Base-by-base conservation (phyloP, 1,140 invertebrate species). In the Mesaphorura yosii region DNA sequence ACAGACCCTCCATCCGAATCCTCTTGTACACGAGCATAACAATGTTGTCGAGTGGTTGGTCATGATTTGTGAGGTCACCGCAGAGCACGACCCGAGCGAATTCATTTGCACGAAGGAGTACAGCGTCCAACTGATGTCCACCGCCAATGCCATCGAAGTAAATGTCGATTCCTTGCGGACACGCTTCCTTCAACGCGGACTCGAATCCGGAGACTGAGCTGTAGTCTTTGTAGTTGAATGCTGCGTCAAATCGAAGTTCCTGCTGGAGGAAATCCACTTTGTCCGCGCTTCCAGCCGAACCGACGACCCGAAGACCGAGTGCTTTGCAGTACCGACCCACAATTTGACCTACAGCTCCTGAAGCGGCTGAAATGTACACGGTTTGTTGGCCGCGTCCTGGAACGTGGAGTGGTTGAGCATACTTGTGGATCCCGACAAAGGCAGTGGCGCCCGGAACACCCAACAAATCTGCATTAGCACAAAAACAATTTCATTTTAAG, bases 1-100 rank as follows among this genome's bases (percentile, higher is more conserved):
- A 57, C 49, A 81, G 78, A 20, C 79, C 79, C 70, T 79, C 72
- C 59, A 81, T 72, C 59, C 67, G 75, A 19, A 81, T 59, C 64
- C 78, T 67, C 25, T 74, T 42, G 20, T 47, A 29, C 19, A 34
- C 10, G 31, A 10, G 31, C 3, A 70, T 55, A 12, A 72, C 68
- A 26, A 58, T 49, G 22, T 64, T 68, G 20, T 64, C 61, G 20
- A 15, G 28, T 19, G 37, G 2, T 10, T 34, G 10, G 31, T 34
- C n/a, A 23, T 48, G 38, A 19, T 41, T 14, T 10, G 47, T 34
- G 3, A 48, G 4, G n/a, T 19, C 17, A 5, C 47, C 47, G 38
- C 47, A 48, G 3, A 12, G n/a, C 19, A 20, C 47, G 25, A 48
- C 38, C 12, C 47, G 10, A 6, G 28, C 27, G n/a, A 10, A 14